Evolutionary conservation across 2,113 vertebrate species (phyloP), one percentile per base, ranked within the genome.

Genomic region (Oreocharis arfaki): DNA sequence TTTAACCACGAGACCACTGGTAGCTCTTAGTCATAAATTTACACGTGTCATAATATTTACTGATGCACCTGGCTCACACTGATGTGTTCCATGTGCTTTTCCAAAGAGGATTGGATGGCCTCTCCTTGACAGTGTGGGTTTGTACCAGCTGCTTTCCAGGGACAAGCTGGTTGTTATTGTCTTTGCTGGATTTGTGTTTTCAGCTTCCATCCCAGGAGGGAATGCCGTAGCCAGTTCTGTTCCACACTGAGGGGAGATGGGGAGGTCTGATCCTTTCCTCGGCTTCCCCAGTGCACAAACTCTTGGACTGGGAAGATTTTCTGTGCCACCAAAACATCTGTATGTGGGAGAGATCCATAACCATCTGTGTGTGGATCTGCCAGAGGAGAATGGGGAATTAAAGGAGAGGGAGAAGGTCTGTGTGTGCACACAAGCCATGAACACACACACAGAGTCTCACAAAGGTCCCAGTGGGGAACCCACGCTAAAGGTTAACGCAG

Each of bases 401-500:
- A 90, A 94, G 68, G 83, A 64, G 41, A 68, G 73, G 84, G 86
- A 70, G 67, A 86, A 90, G 90, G 44, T 90, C 93, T 91, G 64
- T 75, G 85, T 86, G 91, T 63, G 84, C 61, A 33, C 79, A 2
- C 52, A 20, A 65, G 77, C 81, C 5, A 4, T 68, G 75, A 94
- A 47, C 71, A 52, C 63, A 46, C 30, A 87, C 68, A 63, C 90
- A 50, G 12, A 74, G 44, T 2, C 84, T 94, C 57, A 92, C 78
- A 94, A 78, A 93, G 90, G 61, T 96, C 92, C 85, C 96, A 87
- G 93, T 89, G 90, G 96, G 96, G 90, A 95, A 17, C 86, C 88
- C 90, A 87, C 93, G 89, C 79, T 95, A 97, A 96, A 96, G 96
- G 96, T 96, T 97, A 96, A 94, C 84, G 96, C 88, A 96, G 96